Base-by-base conservation (phyloP, 53 echinoderm and acorn worm species). In the Crossaster papposus region DNA sequence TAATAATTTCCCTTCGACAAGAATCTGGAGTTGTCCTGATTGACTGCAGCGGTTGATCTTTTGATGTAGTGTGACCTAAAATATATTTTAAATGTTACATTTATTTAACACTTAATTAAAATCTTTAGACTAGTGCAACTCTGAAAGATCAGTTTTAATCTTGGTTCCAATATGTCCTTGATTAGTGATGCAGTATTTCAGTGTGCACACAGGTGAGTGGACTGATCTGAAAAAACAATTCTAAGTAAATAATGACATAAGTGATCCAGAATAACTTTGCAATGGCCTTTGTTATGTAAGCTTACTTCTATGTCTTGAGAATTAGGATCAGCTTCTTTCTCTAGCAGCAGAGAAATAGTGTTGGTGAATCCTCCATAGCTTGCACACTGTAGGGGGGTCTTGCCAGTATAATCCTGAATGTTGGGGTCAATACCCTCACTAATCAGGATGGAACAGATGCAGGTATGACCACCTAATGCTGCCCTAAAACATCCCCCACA, bases 281-380 rank as follows among this genome's bases (percentile, higher is more conserved):
- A n/a, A n/a, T n/a, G n/a, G 53, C 53, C 13, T 52, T 7, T 52
- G 13, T 52, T 44, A 9, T 44, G 44, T 9, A 11, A 12, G 78
- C 85, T 91, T 63, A 99, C 99, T 92, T 99, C 96, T 65, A 91
- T 89, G 53, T 99, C 99, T 78, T 99, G 96, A 14, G 95, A 76
- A 58, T 99, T 93, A 44, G 99, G 95, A 31, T 99, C 95, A 3
- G 96, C 94, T 3, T 94, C 96, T 44, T 94, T 92, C 87, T 94
- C 93, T 75, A 99, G 91, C n/a, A 99, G 85, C 31, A 94, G 68
- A n/a, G 92, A 91, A 88, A 99, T 99, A 36, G 91, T 91, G 80
- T 94, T 95, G 83, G 96, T 99, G 82, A 94, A 99, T n/a, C 99
- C 99, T 30, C 98, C 99, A 64, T 96, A 96, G 30, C 96, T 96